Evolutionary conservation across 2,113 vertebrate genomes (phyloP).

Genomic region (Mustela nigripes): DNA sequence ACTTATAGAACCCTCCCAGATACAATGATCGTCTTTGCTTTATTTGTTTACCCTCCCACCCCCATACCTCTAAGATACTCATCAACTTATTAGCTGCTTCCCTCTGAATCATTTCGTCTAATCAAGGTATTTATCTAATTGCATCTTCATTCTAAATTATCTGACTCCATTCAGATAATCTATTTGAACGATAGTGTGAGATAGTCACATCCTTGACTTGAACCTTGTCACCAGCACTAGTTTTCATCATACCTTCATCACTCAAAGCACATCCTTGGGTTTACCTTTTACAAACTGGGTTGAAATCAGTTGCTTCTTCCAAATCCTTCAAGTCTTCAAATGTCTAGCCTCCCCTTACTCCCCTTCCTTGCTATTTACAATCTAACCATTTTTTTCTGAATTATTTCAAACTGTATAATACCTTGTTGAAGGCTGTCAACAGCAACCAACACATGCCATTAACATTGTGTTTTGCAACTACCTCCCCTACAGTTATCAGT

Average conservation of each 20-base stretch:
- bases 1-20: neutral
- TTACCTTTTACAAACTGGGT: neutral
- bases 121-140: neutral
- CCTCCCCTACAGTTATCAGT: neutral
- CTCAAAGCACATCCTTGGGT: neutral
- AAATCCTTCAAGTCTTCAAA: neutral
- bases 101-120: neutral
- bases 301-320: slow-evolving; percentile 16
- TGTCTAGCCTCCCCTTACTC: neutral
- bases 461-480: slow-evolving; percentile 26
- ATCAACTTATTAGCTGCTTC: neutral
- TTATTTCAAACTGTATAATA: neutral
- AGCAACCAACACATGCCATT: slow-evolving; percentile 8
- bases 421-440: neutral
- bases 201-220: neutral
- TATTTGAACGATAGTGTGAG: neutral
- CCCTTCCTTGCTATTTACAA: neutral
- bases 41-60: neutral
- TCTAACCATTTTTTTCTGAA: neutral
- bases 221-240: neutral
- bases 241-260: neutral
- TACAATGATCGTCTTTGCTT: neutral
- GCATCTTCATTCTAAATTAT: neutral
- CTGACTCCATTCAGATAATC: neutral
- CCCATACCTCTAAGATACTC: neutral